phyloP scores from a whole-genome alignment of 2,797 vertebrate genomes.

The Arnoldichthys spilopterus region DNA sequence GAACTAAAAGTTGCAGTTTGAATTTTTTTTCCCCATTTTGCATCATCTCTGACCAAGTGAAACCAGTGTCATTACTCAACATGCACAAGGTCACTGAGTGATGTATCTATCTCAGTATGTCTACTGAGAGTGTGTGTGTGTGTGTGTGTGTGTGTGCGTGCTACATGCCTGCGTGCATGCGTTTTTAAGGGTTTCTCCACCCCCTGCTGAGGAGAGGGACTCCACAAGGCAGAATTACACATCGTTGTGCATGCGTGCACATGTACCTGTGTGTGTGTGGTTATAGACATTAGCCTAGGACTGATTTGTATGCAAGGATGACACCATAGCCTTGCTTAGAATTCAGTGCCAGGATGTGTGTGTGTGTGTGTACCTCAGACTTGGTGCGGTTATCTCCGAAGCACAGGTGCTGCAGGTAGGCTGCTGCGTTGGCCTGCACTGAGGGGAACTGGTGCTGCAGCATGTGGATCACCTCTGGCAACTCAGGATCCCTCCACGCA shows the following conservation, averaged over 20 bases:
- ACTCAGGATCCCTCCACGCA: conserved; percentile 94
- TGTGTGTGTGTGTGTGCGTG: not conserved
- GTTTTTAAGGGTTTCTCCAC: not conserved
- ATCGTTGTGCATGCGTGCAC: not conserved
- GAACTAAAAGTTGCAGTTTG: not conserved
- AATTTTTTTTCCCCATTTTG: not conserved
- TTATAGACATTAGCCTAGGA: not conserved
- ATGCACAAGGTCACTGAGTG: not conserved
- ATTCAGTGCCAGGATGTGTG: conserved; percentile 15
- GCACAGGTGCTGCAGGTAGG: conserved; percentile 97
- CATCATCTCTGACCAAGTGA: not conserved
- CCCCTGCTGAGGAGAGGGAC: not conserved
- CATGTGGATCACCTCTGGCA: conserved; percentile 98
- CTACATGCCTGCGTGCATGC: not conserved
- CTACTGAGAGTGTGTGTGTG: conserved; percentile 8
- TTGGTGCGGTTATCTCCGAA: conserved; percentile 93
- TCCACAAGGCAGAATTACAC: not conserved
- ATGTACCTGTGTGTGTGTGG: not conserved
- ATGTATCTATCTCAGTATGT: not conserved
- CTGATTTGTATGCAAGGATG: conserved; percentile 13
- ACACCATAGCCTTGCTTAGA: not conserved
- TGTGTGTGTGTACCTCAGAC: conserved; percentile 79
- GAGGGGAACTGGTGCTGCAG: conserved; percentile 98
- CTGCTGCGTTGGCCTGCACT: conserved; percentile 95
- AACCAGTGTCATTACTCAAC: not conserved